A percentile compares a stretch with the other conserved stretches of the same genome.
Evolutionary conservation across 2,113 vertebrate genomes (phyloP).

Genomic region (Stomatorhinus ivindoensis): DNA sequence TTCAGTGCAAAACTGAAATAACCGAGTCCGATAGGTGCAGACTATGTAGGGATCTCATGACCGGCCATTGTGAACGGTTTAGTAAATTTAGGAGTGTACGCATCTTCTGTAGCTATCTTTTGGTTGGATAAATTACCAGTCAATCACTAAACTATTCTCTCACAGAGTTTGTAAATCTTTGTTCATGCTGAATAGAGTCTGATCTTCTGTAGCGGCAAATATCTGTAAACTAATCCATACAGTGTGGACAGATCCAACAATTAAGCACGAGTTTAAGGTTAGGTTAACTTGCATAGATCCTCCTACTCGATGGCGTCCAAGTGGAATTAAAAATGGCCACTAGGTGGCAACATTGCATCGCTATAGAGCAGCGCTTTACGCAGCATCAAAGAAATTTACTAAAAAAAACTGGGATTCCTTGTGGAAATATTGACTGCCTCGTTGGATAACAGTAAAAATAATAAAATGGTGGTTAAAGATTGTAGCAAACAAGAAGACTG

Average conservation of each 20-base stretch:
- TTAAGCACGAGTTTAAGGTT: background rate
- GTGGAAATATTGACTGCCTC: background rate
- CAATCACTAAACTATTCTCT: background rate
- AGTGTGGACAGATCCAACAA: background rate
- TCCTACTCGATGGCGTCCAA: background rate
- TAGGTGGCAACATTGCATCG: background rate
- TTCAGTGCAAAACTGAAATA: background rate
- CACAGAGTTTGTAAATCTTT: background rate
- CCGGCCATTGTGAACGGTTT: background rate
- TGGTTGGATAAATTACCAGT: background rate
- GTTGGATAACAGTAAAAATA: too few relatives aligned
- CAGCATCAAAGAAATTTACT: background rate
- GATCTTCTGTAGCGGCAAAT: background rate
- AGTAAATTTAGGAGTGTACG: background rate
- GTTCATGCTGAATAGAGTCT: constrained; percentile 5
- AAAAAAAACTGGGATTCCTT: background rate
- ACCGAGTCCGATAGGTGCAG: background rate
- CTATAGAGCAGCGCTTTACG: background rate
- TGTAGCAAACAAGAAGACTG: too few relatives aligned
- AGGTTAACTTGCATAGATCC: background rate
- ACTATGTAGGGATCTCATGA: background rate
- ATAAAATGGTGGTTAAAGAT: background rate
- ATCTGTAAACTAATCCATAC: background rate
- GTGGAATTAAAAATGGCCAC: background rate
- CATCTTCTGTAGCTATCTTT: background rate